phyloP scores from a whole-genome alignment of 2,888 invertebrate species.

The Stomorhina lunata region DNA sequence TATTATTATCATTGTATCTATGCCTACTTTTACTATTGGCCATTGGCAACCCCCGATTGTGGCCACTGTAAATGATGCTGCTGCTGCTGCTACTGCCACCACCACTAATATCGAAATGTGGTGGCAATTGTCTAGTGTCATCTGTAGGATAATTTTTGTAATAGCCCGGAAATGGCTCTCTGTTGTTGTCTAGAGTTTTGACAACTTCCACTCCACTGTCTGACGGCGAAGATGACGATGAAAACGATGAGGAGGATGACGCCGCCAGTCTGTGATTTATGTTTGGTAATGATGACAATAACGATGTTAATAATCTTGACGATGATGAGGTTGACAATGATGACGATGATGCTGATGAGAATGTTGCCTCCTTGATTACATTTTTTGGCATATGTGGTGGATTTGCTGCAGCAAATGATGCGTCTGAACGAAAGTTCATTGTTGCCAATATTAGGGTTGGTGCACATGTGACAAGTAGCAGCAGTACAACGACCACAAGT shows the following conservation, averaged over 20 bases:
- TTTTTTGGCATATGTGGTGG: constrained; percentile 60
- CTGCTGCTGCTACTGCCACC: constrained; percentile 66
- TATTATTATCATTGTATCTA: constrained; percentile 17
- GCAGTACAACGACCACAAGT: constrained; percentile 78
- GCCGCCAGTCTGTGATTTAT: constrained; percentile 61
- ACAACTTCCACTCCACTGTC: constrained; percentile 43
- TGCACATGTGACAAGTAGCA: constrained; percentile 78
- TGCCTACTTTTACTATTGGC: constrained; percentile 63
- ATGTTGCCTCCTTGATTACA: constrained; percentile 54
- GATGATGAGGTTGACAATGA: neutral
- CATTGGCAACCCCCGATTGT: neutral
- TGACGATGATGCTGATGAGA: constrained; percentile 56
- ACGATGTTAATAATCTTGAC: constrained; percentile 39
- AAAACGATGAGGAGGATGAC: no score
- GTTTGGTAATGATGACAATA: constrained; percentile 58
- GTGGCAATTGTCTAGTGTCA: constrained; percentile 56
- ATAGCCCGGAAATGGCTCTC: constrained; percentile 61
- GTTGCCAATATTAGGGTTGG: constrained; percentile 69
- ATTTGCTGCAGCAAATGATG: constrained; percentile 60
- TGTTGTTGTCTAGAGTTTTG: constrained; percentile 47
- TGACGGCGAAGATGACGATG: no score
- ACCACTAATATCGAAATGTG: constrained; percentile 65
- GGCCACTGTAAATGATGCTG: neutral
- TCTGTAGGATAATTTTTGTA: constrained; percentile 53
- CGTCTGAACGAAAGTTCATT: constrained; percentile 63